Evolutionary conservation across 2,888 invertebrate genomes (phyloP).

Genomic region (Itoplectis maculator): DNA sequence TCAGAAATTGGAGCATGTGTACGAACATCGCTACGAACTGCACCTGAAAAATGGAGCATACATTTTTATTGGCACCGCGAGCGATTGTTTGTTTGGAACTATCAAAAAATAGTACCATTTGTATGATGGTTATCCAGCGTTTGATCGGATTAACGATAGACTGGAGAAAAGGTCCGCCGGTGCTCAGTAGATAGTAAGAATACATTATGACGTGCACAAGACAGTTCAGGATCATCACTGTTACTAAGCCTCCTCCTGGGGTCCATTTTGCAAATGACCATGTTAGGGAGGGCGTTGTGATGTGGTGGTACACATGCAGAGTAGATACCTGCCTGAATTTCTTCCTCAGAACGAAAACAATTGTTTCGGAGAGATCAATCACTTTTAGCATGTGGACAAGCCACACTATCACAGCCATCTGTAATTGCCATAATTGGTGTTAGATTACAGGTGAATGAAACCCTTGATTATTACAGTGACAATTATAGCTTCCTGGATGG

Average conservation of each 20-base stretch:
- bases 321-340: conserved; percentile 89
- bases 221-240: conserved; percentile 88
- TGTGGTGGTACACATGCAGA: conserved; percentile 91
- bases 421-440: conserved; percentile 7
- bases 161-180: conserved; percentile 86
- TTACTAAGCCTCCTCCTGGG: conserved; percentile 87
- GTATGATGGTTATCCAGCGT: conserved; percentile 85
- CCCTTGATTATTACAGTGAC: not conserved
- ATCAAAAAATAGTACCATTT: conserved; percentile 86
- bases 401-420: conserved; percentile 84
- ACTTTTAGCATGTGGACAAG: conserved; percentile 88
- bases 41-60: conserved; percentile 85
- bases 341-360: conserved; percentile 89
- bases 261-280: conserved; percentile 87
- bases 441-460: not conserved
- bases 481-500: not conserved
- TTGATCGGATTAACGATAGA: conserved; percentile 86
- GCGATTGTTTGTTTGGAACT: not conserved
- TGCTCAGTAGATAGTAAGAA: conserved; percentile 88
- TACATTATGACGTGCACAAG: conserved; percentile 91
- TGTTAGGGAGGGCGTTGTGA: conserved; percentile 86
- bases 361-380: conserved; percentile 89
- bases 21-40: conserved; percentile 88
- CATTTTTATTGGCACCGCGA: no score
- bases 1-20: conserved; percentile 85